A percentile compares a stretch with the other conserved stretches of the same genome.
phyloP scores from a whole-genome alignment of 1,140 invertebrate genomes.

The Papilio xuthus region DNA sequence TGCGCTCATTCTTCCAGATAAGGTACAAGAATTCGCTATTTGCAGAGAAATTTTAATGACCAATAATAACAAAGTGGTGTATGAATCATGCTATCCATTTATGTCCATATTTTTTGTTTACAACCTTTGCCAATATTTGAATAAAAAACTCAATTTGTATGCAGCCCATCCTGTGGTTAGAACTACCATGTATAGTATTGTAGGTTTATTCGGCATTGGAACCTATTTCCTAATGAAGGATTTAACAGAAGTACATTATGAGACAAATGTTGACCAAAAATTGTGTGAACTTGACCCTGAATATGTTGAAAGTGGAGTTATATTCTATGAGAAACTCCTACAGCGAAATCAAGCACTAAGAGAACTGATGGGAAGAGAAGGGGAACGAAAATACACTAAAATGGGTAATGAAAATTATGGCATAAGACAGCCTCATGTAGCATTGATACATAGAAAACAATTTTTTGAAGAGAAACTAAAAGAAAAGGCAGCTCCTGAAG shows the following conservation, averaged over 20 bases:
- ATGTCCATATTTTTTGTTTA: slow-evolving; percentile 78
- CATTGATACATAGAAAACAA: slow-evolving; percentile 84
- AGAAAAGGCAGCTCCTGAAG: slow-evolving; percentile 42
- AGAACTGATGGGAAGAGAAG: slow-evolving; percentile 83
- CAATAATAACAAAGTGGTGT: slow-evolving; percentile 81
- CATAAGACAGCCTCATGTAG: slow-evolving; percentile 84
- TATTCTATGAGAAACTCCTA: slow-evolving; percentile 88
- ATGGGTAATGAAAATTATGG: slow-evolving; percentile 87
- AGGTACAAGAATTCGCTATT: slow-evolving; percentile 90
- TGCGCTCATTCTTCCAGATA: slow-evolving; percentile 86
- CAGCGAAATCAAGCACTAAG: slow-evolving; percentile 88
- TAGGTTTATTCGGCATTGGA: slow-evolving; percentile 82
- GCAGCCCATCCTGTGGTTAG: slow-evolving; percentile 78
- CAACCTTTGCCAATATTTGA: slow-evolving; percentile 77
- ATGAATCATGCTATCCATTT: slow-evolving; percentile 80
- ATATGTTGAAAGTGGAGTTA: slow-evolving; percentile 87
- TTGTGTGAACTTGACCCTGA: slow-evolving; percentile 83
- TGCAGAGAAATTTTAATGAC: slow-evolving; percentile 86
- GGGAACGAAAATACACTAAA: slow-evolving; percentile 83
- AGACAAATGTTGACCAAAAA: slow-evolving; percentile 83
- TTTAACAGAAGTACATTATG: slow-evolving; percentile 82
- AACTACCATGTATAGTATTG: slow-evolving; percentile 81
- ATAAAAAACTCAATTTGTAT: slow-evolving; percentile 82
- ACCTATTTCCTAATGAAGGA: slow-evolving; percentile 86
- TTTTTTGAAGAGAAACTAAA: slow-evolving; percentile 82